Base-by-base conservation (phyloP, 2,113 vertebrate genomes). In the Paracanthobrama guichenoti region DNA sequence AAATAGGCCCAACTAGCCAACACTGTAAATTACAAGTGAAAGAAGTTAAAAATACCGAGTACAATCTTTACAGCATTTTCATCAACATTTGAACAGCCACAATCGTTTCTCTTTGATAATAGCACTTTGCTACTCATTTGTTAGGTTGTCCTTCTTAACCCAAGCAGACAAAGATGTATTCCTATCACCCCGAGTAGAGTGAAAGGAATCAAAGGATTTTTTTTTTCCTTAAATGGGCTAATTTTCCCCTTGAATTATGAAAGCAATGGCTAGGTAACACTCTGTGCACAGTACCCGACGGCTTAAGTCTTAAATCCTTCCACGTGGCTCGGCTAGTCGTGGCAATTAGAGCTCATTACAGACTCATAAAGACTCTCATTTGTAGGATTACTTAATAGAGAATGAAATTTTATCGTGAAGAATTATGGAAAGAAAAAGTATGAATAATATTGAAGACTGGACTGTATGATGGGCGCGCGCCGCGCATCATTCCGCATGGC, bases 181-280 rank as follows among this genome's bases (percentile, higher is more conserved):
- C 93, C 93, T 94, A 93, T 94, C 94, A 93, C 93, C 93, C 91
- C 84, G 87, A 96, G 95, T 93, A 95, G 96, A 96, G 96, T 93
- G 92, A 95, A 96, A 91, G 90, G 94, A 96, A 96, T 96, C 95
- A 96, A 84, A 97, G 93, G 94, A 94, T 96, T 95, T 94, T 92
- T 95, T 94, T 92, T 81, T 67, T 31, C 91, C 95, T 96, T 96
- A 97, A 97, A 98, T 97, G 96, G 96, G 95, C 96, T 96, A 95
- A 98, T 99, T 98, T 98, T 98, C 97, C 95, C 95, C 96, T 96
- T 97, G 97, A 98, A 96, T 98, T 99, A 97, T 97, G 96, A 98
- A 98, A 97, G 97, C 95, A 96, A 96, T 95, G 96, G 94, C 95
- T 93, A 97, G 96, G 97, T 98, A 98, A 98, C 97, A 98, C 96